Evolutionary conservation across 2,888 invertebrate species (phyloP), one percentile per base, ranked within the genome.

Genomic region (Mesorhabditis spiculigera): DNA sequence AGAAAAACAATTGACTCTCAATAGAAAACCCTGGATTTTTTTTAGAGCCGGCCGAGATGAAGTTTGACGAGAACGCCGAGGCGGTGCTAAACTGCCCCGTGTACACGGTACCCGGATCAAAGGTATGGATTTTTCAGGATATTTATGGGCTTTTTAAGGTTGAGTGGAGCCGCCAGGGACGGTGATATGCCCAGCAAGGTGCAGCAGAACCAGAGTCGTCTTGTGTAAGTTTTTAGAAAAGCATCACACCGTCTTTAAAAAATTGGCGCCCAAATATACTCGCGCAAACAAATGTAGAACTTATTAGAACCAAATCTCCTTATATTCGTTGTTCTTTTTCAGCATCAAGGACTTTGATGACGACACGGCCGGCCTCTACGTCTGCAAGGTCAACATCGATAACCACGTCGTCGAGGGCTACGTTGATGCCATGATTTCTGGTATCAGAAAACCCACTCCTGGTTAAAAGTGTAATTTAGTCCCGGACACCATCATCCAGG

Each of bases 121-220:
- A 81, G 68, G 78, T 82, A n/a, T 58, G 10, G 10, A 10, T 61
- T 58, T 16, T 67, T 4, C 58, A 28, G 6, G 13, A 67, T 50
- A 50, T 50, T 50, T 5, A 41, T 43, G 44, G 3, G 13, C 44
- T 16, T 16, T 41, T 72, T n/a, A 62, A 71, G 71, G 80, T 80
- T 65, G 79, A 79, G 64, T 94, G 94, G 94, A 90, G 89, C 81
- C 91, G 91, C 81, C 91, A 92, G 79, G n/a, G 91, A 90, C 72
- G 91, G 91, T 4, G 87, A 89, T 8, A 86, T 93, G 65, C 91
- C 92, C 0, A 79, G 88, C 4, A 88, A 90, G 70, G 88, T 88
- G 16, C 73, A 76, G 13, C 81, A 80, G 44, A 78, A 80, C 66
- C 82, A 81, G 71, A 82, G 82, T 72, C 81, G 79, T 71, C 73